Percentiles rank a stretch among this genome's conserved stretches.
phyloP scores from a whole-genome alignment of 2,888 invertebrate genomes.

The Lycophotia porphyrea region DNA sequence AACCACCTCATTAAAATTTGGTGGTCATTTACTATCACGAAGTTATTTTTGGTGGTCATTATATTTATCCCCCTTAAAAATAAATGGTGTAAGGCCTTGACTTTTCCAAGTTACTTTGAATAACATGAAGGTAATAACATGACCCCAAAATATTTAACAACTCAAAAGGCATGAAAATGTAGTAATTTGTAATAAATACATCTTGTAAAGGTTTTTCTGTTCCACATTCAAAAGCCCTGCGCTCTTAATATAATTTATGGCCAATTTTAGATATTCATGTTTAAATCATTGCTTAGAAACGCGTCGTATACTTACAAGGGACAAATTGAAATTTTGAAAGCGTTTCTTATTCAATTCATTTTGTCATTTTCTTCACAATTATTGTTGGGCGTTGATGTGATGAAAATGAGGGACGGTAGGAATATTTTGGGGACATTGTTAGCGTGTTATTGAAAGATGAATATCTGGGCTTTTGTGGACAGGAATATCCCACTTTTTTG shows the following conservation, averaged over 20 bases:
- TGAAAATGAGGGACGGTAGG: slow-evolving; percentile 14
- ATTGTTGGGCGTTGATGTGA: slow-evolving; percentile 25
- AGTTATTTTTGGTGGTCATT: too few species aligned
- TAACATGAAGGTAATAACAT: neutral
- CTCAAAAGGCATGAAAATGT: neutral
- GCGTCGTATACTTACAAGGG: slow-evolving; percentile 51
- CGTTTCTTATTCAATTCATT: slow-evolving; percentile 50
- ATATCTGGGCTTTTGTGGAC: slow-evolving; percentile 9
- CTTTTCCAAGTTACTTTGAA: neutral
- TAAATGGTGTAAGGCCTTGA: neutral
- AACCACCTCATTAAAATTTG: too few species aligned
- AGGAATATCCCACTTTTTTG: neutral
- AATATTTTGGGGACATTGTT: slow-evolving; percentile 2
- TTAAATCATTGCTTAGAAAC: slow-evolving; percentile 54
- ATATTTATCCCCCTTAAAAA: too few species aligned
- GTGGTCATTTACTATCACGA: too few species aligned
- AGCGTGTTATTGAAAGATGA: slow-evolving; percentile 25
- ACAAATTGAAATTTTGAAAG: slow-evolving; percentile 63
- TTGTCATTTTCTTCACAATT: slow-evolving; percentile 7
- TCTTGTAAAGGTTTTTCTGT: slow-evolving; percentile 31
- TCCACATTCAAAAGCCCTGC: slow-evolving; percentile 33
- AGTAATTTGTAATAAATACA: slow-evolving; percentile 20
- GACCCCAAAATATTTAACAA: neutral
- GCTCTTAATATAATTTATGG: neutral
- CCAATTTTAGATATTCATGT: neutral